Percentiles rank a stretch among this genome's conserved stretches.
Conservation (phyloP, 2,888 invertebrate species). For the Megaustenia siamemsis region DNA sequence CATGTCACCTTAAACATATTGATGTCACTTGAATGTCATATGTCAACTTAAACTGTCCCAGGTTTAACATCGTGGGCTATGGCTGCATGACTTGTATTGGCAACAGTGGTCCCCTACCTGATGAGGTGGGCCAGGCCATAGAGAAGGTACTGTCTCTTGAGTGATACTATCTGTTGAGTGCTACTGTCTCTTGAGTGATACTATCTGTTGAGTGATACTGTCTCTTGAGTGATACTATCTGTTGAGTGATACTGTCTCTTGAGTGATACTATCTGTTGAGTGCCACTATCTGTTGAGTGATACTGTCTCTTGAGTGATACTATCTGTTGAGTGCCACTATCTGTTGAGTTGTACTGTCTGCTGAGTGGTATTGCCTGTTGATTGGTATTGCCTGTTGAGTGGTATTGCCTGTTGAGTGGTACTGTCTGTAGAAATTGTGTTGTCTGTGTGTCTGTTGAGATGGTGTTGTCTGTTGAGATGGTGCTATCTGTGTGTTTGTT, state of each 20-base stretch:
- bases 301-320: no score
- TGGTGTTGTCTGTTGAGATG: no score
- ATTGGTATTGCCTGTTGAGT: no score
- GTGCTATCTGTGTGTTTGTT: no score
- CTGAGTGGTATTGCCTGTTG: no score
- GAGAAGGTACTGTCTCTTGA: constrained; percentile 85
- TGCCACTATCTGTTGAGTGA: no score
- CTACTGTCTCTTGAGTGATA: not conserved
- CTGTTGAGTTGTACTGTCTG: no score
- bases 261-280: no score
- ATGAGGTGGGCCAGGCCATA: constrained; percentile 93
- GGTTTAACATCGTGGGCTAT: constrained; percentile 96
- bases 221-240: not conserved
- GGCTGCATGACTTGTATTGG: constrained; percentile 99
- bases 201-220: not conserved
- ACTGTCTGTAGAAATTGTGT: no score
- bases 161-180: constrained; percentile 7
- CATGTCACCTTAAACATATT: not conserved
- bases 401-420: no score
- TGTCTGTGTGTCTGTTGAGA: no score
- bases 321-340: no score
- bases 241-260: not conserved
- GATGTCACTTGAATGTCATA: not conserved
- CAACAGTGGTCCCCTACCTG: constrained; percentile 96
- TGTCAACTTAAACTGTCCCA: constrained; percentile 62